Evolutionary conservation across 2,888 invertebrate genomes (phyloP).

Genomic region (Hololepta plana): DNA sequence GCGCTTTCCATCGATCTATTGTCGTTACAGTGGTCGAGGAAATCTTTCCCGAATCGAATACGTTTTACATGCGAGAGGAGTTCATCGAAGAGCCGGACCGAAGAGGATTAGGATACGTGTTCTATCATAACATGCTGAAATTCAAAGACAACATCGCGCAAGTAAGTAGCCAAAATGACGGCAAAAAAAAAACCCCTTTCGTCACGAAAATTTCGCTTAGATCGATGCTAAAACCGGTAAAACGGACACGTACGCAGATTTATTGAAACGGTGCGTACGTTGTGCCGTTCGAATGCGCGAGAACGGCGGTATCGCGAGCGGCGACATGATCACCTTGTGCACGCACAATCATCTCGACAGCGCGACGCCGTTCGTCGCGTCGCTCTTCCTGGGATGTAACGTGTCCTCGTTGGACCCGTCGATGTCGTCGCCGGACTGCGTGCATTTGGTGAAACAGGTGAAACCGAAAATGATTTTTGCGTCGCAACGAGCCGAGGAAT

Average conservation of each 20-base stretch:
- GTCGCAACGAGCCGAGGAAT: constrained; percentile 6
- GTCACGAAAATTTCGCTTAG: constrained; percentile 15
- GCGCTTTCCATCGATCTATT: too few relatives aligned
- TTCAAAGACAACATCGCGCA: constrained; percentile 16
- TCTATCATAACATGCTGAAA: constrained; percentile 16
- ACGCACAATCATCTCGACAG: constrained; percentile 28
- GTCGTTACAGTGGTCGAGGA: too few relatives aligned
- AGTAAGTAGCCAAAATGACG: too few relatives aligned
- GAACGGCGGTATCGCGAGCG: constrained; percentile 20
- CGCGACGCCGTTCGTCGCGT: constrained; percentile 28
- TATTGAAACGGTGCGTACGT: constrained; percentile 23
- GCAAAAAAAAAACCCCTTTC: too few relatives aligned
- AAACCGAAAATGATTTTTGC: constrained; percentile 12
- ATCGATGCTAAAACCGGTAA: constrained; percentile 28
- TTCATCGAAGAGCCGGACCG: constrained; percentile 13
- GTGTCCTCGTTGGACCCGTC: constrained; percentile 16
- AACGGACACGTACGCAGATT: constrained; percentile 24
- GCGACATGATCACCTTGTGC: constrained; percentile 30
- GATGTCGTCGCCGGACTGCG: constrained; percentile 12
- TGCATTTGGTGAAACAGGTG: constrained; percentile 13
- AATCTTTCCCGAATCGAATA: too few relatives aligned
- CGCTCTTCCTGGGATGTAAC: constrained; percentile 26
- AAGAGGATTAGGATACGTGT: constrained; percentile 16
- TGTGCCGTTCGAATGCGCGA: constrained; percentile 26
- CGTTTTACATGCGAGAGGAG: too few relatives aligned